phyloP scores from a whole-genome alignment of 2,888 invertebrate genomes.

The Trichopria drosophilae region DNA sequence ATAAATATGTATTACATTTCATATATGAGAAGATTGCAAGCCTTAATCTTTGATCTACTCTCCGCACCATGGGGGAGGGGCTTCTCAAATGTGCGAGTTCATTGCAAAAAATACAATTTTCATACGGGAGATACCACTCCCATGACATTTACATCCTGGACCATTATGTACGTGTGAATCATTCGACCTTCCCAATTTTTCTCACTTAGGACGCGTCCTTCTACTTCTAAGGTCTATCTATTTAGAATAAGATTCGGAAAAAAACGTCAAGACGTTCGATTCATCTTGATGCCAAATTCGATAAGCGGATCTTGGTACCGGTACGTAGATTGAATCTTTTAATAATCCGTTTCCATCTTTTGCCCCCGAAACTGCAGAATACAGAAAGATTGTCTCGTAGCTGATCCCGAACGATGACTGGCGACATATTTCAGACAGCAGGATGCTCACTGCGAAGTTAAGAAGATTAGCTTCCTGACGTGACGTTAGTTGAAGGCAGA shows the following conservation, averaged over 20 bases:
- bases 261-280: slow-evolving; percentile 17
- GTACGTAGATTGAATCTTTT: slow-evolving; percentile 39
- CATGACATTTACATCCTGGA: too few species aligned
- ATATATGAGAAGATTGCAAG: too few species aligned
- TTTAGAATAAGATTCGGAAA: slow-evolving; percentile 14
- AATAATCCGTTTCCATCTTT: slow-evolving; percentile 38
- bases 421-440: slow-evolving; percentile 43
- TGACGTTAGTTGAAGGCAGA: slow-evolving; percentile 40
- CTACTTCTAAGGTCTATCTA: background rate
- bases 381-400: slow-evolving; percentile 37
- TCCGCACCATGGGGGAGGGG: too few species aligned
- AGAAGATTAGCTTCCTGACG: slow-evolving; percentile 45
- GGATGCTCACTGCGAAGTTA: slow-evolving; percentile 40
- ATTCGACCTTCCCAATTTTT: too few species aligned
- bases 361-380: slow-evolving; percentile 36
- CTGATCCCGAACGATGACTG: slow-evolving; percentile 43
- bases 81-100: too few species aligned
- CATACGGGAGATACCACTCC: too few species aligned
- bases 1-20: too few species aligned
- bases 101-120: too few species aligned
- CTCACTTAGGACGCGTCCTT: background rate
- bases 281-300: slow-evolving; percentile 24
- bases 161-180: too few species aligned
- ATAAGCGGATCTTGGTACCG: slow-evolving; percentile 27
- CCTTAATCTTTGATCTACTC: too few species aligned